Percentiles rank a stretch among this genome's conserved stretches.
phyloP scores from a whole-genome alignment of 2,113 vertebrate genomes.

The Atrichornis clamosus region DNA sequence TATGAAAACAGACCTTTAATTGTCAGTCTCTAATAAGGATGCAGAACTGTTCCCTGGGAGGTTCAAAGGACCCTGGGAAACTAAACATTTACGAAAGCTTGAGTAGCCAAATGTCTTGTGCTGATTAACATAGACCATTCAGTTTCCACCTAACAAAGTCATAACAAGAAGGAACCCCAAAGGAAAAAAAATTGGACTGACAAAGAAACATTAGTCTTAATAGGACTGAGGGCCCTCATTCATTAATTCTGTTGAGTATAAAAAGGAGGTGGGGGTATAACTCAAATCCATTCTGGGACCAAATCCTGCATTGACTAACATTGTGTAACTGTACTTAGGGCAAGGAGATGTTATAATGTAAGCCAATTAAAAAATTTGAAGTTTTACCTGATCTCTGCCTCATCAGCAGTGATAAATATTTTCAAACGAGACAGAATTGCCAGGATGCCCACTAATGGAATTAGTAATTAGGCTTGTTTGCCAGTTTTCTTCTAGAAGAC shows the following conservation, averaged over 20 bases:
- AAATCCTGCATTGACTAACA: background rate
- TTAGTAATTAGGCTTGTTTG: background rate
- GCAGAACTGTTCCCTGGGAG: constrained; percentile 15
- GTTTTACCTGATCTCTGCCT: background rate
- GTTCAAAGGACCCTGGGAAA: constrained; percentile 54
- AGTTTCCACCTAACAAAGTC: constrained; percentile 34
- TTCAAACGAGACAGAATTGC: background rate
- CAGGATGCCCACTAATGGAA: background rate
- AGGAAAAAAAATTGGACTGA: background rate
- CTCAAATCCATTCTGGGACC: background rate
- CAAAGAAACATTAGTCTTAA: constrained; percentile 29
- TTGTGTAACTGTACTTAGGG: background rate
- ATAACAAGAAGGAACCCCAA: constrained; percentile 26
- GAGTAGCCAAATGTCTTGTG: constrained; percentile 27
- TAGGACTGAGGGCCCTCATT: constrained; percentile 7
- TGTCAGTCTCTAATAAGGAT: constrained; percentile 63
- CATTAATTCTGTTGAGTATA: background rate
- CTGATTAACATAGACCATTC: constrained; percentile 12
- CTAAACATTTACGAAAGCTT: background rate
- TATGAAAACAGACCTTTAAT: constrained; percentile 65
- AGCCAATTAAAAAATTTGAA: background rate
- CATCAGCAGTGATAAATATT: background rate
- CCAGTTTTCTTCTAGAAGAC: background rate
- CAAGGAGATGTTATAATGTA: background rate
- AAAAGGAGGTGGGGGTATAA: background rate